phyloP scores from a whole-genome alignment of 2,797 vertebrate genomes.

The Poecilia gillii region DNA sequence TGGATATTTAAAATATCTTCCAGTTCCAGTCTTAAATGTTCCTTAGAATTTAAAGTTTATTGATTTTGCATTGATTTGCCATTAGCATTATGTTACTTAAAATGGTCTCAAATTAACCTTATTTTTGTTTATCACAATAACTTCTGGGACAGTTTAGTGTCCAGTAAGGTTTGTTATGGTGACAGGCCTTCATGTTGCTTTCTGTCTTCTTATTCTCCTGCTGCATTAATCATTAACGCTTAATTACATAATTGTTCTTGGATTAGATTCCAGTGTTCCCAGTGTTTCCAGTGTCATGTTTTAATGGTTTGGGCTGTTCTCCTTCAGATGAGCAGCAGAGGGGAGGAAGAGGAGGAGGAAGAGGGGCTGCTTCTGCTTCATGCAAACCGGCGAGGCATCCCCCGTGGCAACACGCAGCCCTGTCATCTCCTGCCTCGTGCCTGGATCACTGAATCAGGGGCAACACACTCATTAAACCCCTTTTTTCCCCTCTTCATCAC shows the following conservation, averaged over 20 bases:
- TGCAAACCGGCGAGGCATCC: background rate
- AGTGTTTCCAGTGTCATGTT: background rate
- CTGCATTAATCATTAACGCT: background rate
- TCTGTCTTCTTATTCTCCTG: background rate
- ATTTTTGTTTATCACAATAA: too few species aligned
- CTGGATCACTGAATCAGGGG: background rate
- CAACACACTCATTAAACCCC: background rate
- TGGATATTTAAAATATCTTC: too few species aligned
- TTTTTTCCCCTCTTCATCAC: background rate
- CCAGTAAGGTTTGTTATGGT: too few species aligned
- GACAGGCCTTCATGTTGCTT: background rate
- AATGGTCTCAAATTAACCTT: too few species aligned
- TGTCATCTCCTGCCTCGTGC: background rate
- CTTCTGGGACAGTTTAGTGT: too few species aligned
- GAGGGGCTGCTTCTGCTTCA: background rate
- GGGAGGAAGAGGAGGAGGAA: background rate
- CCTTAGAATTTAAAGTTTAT: too few species aligned
- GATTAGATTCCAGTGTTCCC: constrained; percentile 1
- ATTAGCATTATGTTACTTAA: too few species aligned
- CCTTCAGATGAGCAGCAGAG: background rate
- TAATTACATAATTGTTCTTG: background rate
- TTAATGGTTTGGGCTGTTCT: constrained; percentile 3
- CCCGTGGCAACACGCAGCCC: background rate
- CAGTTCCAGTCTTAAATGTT: too few species aligned
- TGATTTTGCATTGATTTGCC: too few species aligned